phyloP scores from a whole-genome alignment of 2,797 vertebrate genomes.

The Molossus alvarezi region DNA sequence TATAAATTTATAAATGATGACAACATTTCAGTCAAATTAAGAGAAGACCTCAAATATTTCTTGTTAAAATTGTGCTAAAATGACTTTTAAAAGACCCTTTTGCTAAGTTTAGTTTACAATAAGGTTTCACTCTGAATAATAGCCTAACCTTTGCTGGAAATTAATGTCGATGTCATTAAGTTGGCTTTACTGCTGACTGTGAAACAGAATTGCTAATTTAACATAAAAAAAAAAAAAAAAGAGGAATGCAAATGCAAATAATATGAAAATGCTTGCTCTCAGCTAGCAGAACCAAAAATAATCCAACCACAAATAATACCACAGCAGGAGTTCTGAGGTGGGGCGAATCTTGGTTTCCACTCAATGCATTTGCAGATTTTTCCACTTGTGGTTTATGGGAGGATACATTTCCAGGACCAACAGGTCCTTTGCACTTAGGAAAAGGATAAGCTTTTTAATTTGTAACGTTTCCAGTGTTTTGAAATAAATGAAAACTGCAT shows the following conservation, averaged over 20 bases:
- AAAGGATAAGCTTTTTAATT: background rate
- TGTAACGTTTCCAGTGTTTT: conserved; percentile 54
- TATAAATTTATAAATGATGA: conserved; percentile 8
- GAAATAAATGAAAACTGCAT: conserved; percentile 56
- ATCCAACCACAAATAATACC: conserved; percentile 45
- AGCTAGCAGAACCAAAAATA: conserved; percentile 75
- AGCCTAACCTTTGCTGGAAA: conserved; percentile 61
- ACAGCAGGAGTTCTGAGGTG: background rate
- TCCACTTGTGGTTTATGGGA: background rate
- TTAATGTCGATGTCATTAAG: conserved; percentile 58
- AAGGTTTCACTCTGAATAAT: conserved; percentile 58
- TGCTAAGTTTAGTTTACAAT: background rate
- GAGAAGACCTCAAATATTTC: background rate
- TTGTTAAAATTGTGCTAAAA: conserved; percentile 46
- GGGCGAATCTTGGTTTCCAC: background rate
- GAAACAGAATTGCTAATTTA: conserved; percentile 77
- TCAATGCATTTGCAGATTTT: conserved; percentile 41
- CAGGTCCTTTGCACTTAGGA: background rate
- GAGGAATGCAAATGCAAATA: conserved; percentile 53
- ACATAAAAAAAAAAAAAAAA: conserved; percentile 37
- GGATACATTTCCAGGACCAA: background rate
- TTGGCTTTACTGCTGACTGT: conserved; percentile 32
- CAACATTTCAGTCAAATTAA: conserved; percentile 10
- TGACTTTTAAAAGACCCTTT: conserved; percentile 26
- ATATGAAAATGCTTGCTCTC: conserved; percentile 63